A percentile compares a stretch with the other conserved stretches of the same genome.
These are phyloP conservation scores for Coelinius sp. DNA, from an alignment of 2,888 invertebrate genomes.

Conservation along the genomic window DNA sequence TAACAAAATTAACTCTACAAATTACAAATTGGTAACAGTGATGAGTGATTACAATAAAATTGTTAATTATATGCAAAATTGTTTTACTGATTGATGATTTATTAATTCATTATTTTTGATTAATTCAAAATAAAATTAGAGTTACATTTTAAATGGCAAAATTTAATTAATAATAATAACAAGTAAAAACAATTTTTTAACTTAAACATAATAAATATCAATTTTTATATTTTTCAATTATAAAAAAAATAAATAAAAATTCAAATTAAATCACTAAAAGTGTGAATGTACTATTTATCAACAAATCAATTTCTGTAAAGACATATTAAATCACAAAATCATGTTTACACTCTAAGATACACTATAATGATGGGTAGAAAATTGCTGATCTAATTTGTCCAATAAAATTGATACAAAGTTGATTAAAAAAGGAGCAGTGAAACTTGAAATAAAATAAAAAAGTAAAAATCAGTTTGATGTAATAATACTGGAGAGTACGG, in stretches of 20 bases:
- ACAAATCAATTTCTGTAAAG: too few species aligned
- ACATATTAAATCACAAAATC: neutral
- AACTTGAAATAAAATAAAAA: neutral
- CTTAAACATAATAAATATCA: too few species aligned
- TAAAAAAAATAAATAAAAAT: too few species aligned
- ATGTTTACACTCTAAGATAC: neutral
- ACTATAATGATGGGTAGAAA: constrained; percentile 10
- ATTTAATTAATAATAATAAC: too few species aligned
- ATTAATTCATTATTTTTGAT: neutral
- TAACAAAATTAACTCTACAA: constrained; percentile 5
- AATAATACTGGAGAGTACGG: constrained; percentile 9
- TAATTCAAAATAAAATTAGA: neutral
- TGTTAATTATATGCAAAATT: constrained; percentile 13
- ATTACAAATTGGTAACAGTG: constrained; percentile 17
- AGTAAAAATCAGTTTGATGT: constrained; percentile 22
- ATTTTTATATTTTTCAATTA: too few species aligned
- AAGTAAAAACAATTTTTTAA: too few species aligned
- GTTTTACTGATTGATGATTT: neutral
- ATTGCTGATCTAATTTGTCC: constrained; percentile 1
- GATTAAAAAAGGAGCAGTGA: neutral
- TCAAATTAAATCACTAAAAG: too few species aligned
- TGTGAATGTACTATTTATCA: too few species aligned
- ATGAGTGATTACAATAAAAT: neutral
- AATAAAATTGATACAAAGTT: constrained; percentile 22
- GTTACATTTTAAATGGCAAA: too few species aligned